phyloP scores from a whole-genome alignment of 2,888 invertebrate species.

The Leistus spinibarbis region DNA sequence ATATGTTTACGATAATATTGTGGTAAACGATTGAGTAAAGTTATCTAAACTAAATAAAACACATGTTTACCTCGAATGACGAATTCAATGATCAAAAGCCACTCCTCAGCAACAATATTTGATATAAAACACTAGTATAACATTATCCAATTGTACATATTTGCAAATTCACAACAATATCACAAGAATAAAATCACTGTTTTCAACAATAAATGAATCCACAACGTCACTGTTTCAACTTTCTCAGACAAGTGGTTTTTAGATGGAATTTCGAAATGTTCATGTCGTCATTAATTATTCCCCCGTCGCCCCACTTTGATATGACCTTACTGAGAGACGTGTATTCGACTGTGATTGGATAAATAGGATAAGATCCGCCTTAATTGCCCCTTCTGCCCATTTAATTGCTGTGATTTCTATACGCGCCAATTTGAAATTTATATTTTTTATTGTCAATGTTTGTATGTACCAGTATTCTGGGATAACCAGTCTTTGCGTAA shows the following conservation, averaged over 20 bases:
- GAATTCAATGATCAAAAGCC: neutral
- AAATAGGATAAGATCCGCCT: neutral
- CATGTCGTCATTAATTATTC: constrained; percentile 1
- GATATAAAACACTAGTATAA: neutral
- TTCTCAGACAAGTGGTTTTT: constrained; percentile 5
- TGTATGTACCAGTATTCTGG: neutral
- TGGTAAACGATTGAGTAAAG: neutral
- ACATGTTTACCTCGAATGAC: neutral
- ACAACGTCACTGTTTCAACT: constrained; percentile 1
- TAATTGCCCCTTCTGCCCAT: neutral
- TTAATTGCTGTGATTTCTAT: neutral
- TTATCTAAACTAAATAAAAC: neutral
- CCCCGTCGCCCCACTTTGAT: neutral
- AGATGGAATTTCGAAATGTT: neutral
- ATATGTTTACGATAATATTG: neutral
- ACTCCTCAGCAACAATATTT: neutral
- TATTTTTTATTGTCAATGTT: neutral
- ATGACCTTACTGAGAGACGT: neutral
- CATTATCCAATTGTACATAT: neutral
- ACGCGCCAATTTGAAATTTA: no score
- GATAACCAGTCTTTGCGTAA: neutral
- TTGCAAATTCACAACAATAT: neutral
- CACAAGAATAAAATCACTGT: neutral
- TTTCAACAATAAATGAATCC: neutral
- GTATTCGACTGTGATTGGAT: neutral